Conservation (phyloP, 2,797 vertebrate species). For the Avahi laniger region DNA sequence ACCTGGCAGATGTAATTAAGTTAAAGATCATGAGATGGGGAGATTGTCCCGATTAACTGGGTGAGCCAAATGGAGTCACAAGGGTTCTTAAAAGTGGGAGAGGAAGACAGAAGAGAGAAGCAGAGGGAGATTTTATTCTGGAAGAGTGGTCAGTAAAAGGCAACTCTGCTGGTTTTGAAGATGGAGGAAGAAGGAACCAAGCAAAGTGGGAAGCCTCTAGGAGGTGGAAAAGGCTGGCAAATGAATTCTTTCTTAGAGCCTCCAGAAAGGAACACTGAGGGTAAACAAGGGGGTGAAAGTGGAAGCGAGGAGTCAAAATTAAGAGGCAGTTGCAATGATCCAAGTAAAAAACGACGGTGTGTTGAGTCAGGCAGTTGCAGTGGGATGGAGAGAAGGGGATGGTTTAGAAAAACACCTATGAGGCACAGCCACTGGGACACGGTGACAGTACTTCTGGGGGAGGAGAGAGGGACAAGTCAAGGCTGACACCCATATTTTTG, state of each 20-base stretch:
- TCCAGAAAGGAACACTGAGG: not conserved
- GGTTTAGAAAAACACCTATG: not conserved
- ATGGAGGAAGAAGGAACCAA: not conserved
- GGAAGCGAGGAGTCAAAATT: not conserved
- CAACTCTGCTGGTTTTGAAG: constrained; percentile 6
- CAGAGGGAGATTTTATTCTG: not conserved
- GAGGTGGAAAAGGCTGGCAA: not conserved
- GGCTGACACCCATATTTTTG: not conserved
- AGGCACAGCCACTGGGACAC: not conserved
- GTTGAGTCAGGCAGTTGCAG: not conserved
- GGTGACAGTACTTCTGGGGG: not conserved
- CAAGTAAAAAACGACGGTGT: not conserved
- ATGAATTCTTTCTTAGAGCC: not conserved
- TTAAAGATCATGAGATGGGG: not conserved
- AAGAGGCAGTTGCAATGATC: not conserved
- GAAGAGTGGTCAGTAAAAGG: not conserved
- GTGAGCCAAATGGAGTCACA: not conserved
- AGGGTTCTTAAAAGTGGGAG: not conserved
- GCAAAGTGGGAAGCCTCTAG: not conserved
- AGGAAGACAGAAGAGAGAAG: not conserved
- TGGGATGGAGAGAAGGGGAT: not conserved
- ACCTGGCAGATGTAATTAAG: not conserved
- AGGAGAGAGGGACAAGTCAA: not conserved
- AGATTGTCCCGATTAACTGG: not conserved
- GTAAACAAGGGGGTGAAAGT: not conserved